Conservation (phyloP, 2,888 invertebrate species). For the Cryptocephalus moraei region DNA sequence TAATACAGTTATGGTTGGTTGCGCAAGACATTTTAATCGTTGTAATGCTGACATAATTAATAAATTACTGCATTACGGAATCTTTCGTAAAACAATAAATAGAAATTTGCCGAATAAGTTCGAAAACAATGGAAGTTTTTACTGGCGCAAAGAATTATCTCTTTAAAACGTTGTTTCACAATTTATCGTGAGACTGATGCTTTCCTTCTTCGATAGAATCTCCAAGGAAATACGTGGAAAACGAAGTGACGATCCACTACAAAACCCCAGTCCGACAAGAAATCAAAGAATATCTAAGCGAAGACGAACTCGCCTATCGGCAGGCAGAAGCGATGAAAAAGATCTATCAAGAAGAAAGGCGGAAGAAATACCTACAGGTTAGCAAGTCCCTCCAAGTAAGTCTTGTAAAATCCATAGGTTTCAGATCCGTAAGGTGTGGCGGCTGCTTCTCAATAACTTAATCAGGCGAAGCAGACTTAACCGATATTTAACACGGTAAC, state of each 20-base stretch:
- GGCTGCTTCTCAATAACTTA: conserved; percentile 2
- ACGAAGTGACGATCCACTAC: conserved; percentile 91
- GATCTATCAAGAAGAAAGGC: conserved; percentile 78
- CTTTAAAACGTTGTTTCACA: too few species aligned
- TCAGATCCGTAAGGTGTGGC: conserved; percentile 13
- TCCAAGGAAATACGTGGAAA: conserved; percentile 80
- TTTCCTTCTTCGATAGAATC: conserved; percentile 49
- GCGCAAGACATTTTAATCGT: too few species aligned
- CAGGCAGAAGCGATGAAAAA: conserved; percentile 88
- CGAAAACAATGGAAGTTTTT: too few species aligned
- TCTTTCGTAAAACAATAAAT: too few species aligned
- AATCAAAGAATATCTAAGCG: conserved; percentile 75
- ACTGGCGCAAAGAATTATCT: too few species aligned
- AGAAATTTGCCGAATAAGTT: too few species aligned
- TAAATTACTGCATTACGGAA: too few species aligned
- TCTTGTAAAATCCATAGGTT: conserved; percentile 9
- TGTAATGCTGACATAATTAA: too few species aligned
- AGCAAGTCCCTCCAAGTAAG: conserved; percentile 30
- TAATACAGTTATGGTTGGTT: too few species aligned
- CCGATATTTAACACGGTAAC: too few species aligned
- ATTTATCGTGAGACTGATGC: too few species aligned
- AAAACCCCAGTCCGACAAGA: conserved; percentile 80
- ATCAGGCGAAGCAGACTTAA: neutral
- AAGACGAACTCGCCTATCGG: conserved; percentile 76
- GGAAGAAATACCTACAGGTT: conserved; percentile 81